Conservation (phyloP, 1,140 invertebrate species). For the Cotesia glomerata region DNA sequence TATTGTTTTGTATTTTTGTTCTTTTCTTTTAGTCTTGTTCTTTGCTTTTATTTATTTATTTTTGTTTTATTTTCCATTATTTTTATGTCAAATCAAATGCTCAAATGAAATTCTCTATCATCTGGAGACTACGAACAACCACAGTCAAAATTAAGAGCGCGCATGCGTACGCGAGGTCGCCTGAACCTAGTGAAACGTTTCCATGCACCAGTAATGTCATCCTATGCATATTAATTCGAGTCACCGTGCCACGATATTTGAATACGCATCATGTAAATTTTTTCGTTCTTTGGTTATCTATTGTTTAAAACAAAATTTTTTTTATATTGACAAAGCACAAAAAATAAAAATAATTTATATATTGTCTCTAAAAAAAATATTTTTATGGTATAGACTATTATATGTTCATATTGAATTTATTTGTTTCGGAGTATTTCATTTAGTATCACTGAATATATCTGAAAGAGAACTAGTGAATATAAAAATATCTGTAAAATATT, state of each 20-base stretch:
- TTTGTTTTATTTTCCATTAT: not conserved
- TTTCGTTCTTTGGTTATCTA: not conserved
- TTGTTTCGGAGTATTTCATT: no score
- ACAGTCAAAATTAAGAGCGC: slow-evolving; percentile 11
- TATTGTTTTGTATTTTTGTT: not conserved
- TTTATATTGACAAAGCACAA: not conserved
- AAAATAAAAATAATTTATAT: no score
- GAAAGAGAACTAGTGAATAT: no score
- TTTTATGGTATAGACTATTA: no score
- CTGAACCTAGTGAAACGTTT: slow-evolving; percentile 18
- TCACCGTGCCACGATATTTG: slow-evolving; percentile 39
- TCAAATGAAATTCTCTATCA: not conserved
- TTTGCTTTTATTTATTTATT: not conserved
- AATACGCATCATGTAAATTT: slow-evolving; percentile 45
- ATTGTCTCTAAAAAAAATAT: no score
- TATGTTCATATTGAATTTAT: no score
- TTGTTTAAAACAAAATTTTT: slow-evolving; percentile 6
- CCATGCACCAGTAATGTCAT: slow-evolving; percentile 27
- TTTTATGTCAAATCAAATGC: not conserved
- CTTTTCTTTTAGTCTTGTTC: not conserved
- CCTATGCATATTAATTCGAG: slow-evolving; percentile 53
- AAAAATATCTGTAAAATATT: not conserved
- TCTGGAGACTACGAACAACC: not conserved
- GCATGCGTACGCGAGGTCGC: not conserved
- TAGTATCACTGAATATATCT: no score